Base-by-base conservation (phyloP, 2,797 vertebrate species). In the Brachyalestes nurse region DNA sequence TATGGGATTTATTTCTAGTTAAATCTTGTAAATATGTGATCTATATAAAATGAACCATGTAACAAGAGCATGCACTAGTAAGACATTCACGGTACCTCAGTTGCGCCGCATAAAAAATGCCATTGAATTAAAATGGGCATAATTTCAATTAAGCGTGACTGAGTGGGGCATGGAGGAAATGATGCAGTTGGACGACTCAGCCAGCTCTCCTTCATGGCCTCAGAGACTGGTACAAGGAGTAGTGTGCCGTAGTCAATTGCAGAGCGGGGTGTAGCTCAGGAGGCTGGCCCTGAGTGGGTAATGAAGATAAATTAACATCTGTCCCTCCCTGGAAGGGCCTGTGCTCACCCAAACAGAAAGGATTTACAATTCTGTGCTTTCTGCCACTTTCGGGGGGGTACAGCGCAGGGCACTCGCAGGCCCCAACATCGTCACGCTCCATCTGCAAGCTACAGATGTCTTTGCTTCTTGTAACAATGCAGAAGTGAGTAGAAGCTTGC, bases 291-390 rank as follows among this genome's bases (percentile, higher is more conserved):
- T 19, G 82, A 84, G 82, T 80, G 88, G 75, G 85, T 91, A 93
- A 93, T 91, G 91, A 91, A 92, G 91, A 93, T 89, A 86, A 92
- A 93, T 93, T 90, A 92, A 92, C 90, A 92, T 79, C 79, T 91
- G 87, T 82, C 75, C 89, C 79, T 87, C 84, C 21, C 74, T 80
- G 84, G 85, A 88, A 85, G 84, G 86, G 88, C 87, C 67, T 89
- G 89, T 78, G 91, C 83, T 88, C 66, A 88, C 85, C 87, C 85
- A 84, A 84, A 90, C 79, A 85, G 87, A 78, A 81, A 82, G 83
- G 67, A 86, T 85, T 83, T 86, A 87, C 83, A 85, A 80, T 87
- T 85, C 87, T 89, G 83, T 90, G 86, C 81, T 69, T 23, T 77
- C 9, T 19, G 42, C 86, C 79, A 77, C 83, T 91, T 92, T 83